A percentile compares a stretch with the other conserved stretches of the same genome.
Conservation (phyloP, 2,113 vertebrate species). For the Pachypanchax playfairii region DNA sequence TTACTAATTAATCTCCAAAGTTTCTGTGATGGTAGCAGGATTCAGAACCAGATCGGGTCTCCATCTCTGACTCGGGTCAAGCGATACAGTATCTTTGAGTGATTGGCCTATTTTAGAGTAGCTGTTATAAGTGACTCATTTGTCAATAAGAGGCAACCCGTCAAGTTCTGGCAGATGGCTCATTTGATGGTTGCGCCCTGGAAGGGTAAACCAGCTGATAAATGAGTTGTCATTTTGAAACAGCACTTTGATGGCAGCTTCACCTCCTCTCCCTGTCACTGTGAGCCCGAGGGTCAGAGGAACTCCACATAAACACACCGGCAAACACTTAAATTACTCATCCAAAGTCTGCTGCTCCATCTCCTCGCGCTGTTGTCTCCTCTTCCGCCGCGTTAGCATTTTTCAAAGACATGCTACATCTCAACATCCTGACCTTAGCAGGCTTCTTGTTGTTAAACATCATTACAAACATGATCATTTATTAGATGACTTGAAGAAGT, state of each 20-base stretch:
- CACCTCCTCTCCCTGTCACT: constrained; percentile 30
- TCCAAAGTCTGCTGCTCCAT: constrained; percentile 24
- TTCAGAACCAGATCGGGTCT: constrained; percentile 40
- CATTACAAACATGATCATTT: constrained; percentile 41
- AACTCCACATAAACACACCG: constrained; percentile 9
- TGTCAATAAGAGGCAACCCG: constrained; percentile 49
- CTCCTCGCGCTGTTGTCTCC: constrained; percentile 2
- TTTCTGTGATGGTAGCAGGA: constrained; percentile 34
- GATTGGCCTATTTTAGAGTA: constrained; percentile 46
- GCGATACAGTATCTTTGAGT: constrained; percentile 31
- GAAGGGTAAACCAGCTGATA: constrained; percentile 56
- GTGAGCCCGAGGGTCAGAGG: constrained; percentile 34
- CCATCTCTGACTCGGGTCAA: constrained; percentile 47
- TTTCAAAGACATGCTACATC: constrained; percentile 2
- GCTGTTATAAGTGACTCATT: constrained; percentile 38
- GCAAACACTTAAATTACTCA: constrained; percentile 31
- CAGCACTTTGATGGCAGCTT: constrained; percentile 38
- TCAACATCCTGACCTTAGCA: constrained; percentile 16
- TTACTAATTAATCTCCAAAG: constrained; percentile 48
- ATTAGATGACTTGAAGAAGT: constrained; percentile 15
- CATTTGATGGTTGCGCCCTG: constrained; percentile 21
- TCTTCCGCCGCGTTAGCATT: constrained; percentile 14
- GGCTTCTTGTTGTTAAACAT: constrained; percentile 20
- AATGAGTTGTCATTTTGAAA: constrained; percentile 54
- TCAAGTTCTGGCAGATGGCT: constrained; percentile 46